Percentiles rank a stretch among this genome's conserved stretches.
phyloP scores from a whole-genome alignment of 2,797 vertebrate species.

The Percopsis omiscomaycus region DNA sequence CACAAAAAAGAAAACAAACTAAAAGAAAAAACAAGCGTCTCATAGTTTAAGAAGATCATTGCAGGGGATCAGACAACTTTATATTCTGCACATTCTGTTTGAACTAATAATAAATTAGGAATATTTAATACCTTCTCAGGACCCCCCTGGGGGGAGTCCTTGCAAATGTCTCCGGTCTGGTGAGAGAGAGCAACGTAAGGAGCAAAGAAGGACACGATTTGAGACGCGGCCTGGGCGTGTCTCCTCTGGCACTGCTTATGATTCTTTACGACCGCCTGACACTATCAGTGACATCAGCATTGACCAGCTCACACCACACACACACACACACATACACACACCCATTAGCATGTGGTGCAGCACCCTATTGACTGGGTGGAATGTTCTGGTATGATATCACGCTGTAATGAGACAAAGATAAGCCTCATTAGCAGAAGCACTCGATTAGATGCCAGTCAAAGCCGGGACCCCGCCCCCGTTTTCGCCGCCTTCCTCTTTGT shows the following conservation, averaged over 20 bases:
- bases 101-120: too few species aligned
- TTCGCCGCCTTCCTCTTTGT: constrained; percentile 39
- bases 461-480: constrained; percentile 24
- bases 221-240: constrained; percentile 14
- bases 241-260: constrained; percentile 35
- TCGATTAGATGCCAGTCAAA: constrained; percentile 53
- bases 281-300: constrained; percentile 52
- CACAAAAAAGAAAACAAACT: too few species aligned
- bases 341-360: constrained; percentile 45
- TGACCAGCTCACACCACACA: constrained; percentile 29
- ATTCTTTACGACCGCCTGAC: constrained; percentile 24
- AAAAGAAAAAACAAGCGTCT: too few species aligned
- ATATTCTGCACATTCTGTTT: too few species aligned
- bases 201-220: constrained; percentile 10
- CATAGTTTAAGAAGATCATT: too few species aligned
- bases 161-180: too few species aligned
- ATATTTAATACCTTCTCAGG: too few species aligned
- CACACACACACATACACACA: constrained; percentile 18
- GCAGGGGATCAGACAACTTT: too few species aligned
- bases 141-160: too few species aligned
- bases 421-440: constrained; percentile 53
- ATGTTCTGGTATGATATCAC: constrained; percentile 58
- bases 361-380: constrained; percentile 49
- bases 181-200: too few species aligned
- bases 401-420: constrained; percentile 59